phyloP scores from a whole-genome alignment of 2,797 vertebrate species.

The Lagodon rhomboides region DNA sequence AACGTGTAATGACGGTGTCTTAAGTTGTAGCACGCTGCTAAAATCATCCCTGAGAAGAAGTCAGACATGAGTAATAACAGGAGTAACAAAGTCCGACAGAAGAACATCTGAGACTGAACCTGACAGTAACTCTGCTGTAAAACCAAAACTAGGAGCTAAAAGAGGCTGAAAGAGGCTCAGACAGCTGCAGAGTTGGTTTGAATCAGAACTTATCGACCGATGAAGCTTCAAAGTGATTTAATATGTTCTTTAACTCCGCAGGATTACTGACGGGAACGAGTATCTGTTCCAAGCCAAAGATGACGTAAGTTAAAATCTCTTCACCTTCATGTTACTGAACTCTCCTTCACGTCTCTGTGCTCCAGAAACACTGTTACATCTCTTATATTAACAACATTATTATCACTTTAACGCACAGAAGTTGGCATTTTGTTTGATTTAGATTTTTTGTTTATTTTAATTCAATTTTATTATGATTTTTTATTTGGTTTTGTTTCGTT shows the following conservation, averaged over 20 bases:
- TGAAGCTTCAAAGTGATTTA: too few species aligned
- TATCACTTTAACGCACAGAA: not conserved
- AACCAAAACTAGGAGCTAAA: not conserved
- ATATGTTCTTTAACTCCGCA: slow-evolving; percentile 69
- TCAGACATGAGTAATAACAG: too few species aligned
- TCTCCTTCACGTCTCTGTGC: not conserved
- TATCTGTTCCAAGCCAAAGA: slow-evolving; percentile 99
- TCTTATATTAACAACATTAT: not conserved
- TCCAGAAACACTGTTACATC: not conserved
- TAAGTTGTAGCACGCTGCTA: too few species aligned
- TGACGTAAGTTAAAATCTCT: slow-evolving; percentile 88
- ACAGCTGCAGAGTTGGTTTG: not conserved
- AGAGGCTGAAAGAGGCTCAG: not conserved
- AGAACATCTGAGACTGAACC: not conserved
- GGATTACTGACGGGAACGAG: slow-evolving; percentile 96
- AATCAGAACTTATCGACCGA: too few species aligned
- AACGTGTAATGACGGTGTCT: too few species aligned
- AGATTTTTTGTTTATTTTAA: not conserved
- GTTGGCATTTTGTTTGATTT: not conserved
- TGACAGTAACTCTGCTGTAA: not conserved
- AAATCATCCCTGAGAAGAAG: too few species aligned
- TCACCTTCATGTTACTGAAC: not conserved
- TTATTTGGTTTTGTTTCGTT: too few species aligned
- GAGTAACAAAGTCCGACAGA: too few species aligned
- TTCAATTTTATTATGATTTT: too few species aligned